Base-by-base conservation (phyloP, 2,888 invertebrate genomes). In the Pristionchus mayeri region DNA sequence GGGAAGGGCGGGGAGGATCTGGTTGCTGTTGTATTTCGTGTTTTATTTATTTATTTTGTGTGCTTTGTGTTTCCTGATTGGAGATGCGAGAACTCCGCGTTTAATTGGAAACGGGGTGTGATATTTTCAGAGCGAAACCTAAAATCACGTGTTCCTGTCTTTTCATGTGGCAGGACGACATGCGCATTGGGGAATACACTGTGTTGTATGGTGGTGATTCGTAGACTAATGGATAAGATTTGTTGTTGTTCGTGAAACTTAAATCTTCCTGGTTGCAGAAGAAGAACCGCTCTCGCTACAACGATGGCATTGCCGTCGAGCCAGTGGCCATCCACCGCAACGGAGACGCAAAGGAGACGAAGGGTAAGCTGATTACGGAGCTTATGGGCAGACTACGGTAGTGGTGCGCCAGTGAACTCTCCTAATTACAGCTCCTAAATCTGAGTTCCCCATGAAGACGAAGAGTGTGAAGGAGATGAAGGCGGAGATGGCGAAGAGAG, bases 401-500 rank as follows among this genome's bases (percentile, higher is more conserved):
- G 24, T 44, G 71, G 7, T 40, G 21, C n/a, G 1, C n/a, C 21
- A 3, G 48, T 76, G 37, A 30, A 50, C 16, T n/a, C 21, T 18
- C 21, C 67, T 21, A 18, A 40, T 67, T 67, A 37, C 67, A 76
- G 76, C 3, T 24, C 6, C 16, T 11, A 21, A 13, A 4, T 11
- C 40, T n/a, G 40, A 18, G 21, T 3, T 2, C 13, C 18, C 2
- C n/a, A 48, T 18, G 76, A 24, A 50, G 76, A 76, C 34, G 67
- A 37, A 67, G 67, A 67, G 37, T 21, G 34, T 76, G n/a, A 24
- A 16, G 24, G 27, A 76, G 76, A 50, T 76, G 76, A 76, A 48
- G 76, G 76, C 30, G 48, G 76, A 76, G 27, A 7, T 76, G 76
- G 76, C 76, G 9, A 76, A 79, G 78, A 67, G 37, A 21, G 67